Evolutionary conservation across 2,797 vertebrate species (phyloP).

Genomic region (Pseudocheirus occidentalis): DNA sequence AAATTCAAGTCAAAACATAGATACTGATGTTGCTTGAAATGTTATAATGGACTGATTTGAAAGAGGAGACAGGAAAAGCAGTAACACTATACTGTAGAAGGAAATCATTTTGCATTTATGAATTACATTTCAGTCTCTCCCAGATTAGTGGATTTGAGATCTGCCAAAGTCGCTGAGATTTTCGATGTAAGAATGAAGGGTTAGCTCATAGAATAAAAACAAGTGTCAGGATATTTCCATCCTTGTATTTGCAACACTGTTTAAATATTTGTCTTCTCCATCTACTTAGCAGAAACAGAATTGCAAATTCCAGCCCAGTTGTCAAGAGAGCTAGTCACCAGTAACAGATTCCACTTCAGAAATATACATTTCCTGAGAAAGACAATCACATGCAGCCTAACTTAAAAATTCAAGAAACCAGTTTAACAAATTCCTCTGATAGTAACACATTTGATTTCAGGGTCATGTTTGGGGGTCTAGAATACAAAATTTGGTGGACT

Average conservation of each 20-base stretch:
- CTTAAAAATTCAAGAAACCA: conserved; percentile 40
- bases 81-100: background rate
- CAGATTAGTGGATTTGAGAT: background rate
- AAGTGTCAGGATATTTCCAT: background rate
- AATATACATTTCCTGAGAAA: background rate
- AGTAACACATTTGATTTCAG: background rate
- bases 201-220: background rate
- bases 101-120: background rate
- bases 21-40: background rate
- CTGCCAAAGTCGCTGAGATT: background rate
- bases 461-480: conserved; percentile 21
- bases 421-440: conserved; percentile 39
- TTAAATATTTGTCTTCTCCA: background rate
- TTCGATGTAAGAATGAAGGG: conserved; percentile 19
- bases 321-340: conserved; percentile 16
- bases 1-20: conserved; percentile 8
- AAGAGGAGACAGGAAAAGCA: background rate
- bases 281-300: conserved; percentile 22
- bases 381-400: background rate
- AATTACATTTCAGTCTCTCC: background rate
- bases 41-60: background rate
- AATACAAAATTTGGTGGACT: conserved; percentile 33
- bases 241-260: background rate
- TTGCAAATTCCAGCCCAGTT: background rate
- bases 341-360: background rate